Evolutionary conservation across 2,113 vertebrate species (phyloP).

Genomic region (Hippoglossus stenolepis): DNA sequence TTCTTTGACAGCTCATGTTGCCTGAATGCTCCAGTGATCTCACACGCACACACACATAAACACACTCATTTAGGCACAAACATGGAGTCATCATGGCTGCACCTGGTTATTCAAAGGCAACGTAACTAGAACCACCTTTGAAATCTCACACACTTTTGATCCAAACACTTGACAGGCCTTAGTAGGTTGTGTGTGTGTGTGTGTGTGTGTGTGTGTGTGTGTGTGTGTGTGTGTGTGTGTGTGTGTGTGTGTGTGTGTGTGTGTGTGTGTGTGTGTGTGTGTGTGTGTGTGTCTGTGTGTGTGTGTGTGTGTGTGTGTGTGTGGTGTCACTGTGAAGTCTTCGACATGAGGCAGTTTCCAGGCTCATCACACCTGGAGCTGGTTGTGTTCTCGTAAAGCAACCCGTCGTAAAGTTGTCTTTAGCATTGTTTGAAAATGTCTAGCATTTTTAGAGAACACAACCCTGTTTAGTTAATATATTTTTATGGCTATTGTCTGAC

Average conservation of each 20-base stretch:
- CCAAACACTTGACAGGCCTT: slow-evolving; percentile 29
- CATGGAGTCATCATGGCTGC: slow-evolving; percentile 51
- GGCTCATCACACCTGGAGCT: slow-evolving; percentile 20
- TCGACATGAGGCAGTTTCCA: slow-evolving; percentile 11
- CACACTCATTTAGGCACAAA: slow-evolving; percentile 42
- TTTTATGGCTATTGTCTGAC: neutral
- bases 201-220: neutral
- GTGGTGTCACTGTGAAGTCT: neutral
- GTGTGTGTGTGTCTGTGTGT: neutral
- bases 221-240: no score
- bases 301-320: neutral
- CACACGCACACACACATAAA: slow-evolving; percentile 22
- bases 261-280: neutral
- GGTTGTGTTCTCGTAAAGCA: neutral
- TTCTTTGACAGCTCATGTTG: slow-evolving; percentile 68
- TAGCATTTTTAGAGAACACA: neutral
- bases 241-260: no score
- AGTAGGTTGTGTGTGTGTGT: neutral
- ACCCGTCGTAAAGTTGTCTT: neutral
- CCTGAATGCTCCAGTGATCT: slow-evolving; percentile 47
- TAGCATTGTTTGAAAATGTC: neutral
- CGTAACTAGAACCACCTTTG: slow-evolving; percentile 62
- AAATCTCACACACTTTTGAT: slow-evolving; percentile 54
- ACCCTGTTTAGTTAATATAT: neutral
- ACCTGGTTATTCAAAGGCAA: slow-evolving; percentile 61